phyloP scores from a whole-genome alignment of 2,113 vertebrate species.

The Zonotrichia leucophrys region DNA sequence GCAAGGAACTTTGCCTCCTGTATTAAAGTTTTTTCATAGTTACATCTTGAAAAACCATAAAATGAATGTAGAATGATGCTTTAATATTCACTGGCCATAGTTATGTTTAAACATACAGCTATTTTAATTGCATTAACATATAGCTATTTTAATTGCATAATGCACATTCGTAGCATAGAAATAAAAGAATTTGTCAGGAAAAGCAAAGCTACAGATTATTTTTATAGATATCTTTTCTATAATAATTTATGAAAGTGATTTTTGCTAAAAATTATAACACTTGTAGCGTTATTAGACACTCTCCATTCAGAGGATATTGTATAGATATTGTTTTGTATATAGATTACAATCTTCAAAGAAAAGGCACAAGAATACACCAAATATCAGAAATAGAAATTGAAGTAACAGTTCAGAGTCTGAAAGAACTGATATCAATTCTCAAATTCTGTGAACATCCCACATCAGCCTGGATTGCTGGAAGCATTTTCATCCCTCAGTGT shows the following conservation, averaged over 20 bases:
- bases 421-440: background rate
- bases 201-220: background rate
- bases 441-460: background rate
- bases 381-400: background rate
- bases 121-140: background rate
- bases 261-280: background rate
- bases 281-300: background rate
- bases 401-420: background rate
- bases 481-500: background rate
- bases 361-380: background rate
- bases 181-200: background rate
- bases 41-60: background rate
- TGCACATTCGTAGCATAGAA: rapidly evolving
- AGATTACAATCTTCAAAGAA: background rate
- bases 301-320: background rate
- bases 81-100: background rate
- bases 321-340: background rate
- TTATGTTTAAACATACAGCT: background rate
- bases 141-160: background rate
- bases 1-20: background rate
- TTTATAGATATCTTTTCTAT: background rate
- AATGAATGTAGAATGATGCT: background rate
- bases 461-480: background rate
- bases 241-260: background rate
- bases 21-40: background rate